phyloP scores from a whole-genome alignment of 2,113 vertebrate genomes.

The Nothobranchius kuhntae region DNA sequence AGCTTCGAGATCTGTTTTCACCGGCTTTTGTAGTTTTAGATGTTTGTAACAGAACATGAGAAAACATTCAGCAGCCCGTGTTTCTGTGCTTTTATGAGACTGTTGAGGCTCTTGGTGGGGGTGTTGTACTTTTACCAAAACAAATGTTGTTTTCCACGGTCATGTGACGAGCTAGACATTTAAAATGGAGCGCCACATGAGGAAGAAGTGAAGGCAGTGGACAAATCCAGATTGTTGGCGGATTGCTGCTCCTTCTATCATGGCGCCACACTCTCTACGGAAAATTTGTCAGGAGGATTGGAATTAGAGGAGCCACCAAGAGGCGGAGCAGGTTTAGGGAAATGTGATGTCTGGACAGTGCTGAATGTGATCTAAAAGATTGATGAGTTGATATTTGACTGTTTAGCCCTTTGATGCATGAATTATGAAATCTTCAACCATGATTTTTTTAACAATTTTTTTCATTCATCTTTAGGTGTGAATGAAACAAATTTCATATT shows the following conservation, averaged over 20 bases:
- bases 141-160: slow-evolving; percentile 64
- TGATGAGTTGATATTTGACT: slow-evolving; percentile 64
- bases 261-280: slow-evolving; percentile 54
- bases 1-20: slow-evolving; percentile 9
- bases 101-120: background rate
- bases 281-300: slow-evolving; percentile 59
- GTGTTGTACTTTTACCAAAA: slow-evolving; percentile 43
- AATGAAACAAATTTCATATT: too few species aligned
- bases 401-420: too few species aligned
- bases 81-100: slow-evolving; percentile 17
- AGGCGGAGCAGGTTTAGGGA: slow-evolving; percentile 49
- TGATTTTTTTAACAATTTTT: too few species aligned
- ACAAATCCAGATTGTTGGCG: slow-evolving; percentile 53
- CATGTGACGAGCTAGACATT: slow-evolving; percentile 53
- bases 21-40: background rate
- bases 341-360: slow-evolving; percentile 45
- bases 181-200: slow-evolving; percentile 51
- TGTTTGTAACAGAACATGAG: background rate
- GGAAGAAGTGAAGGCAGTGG: slow-evolving; percentile 46
- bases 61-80: background rate
- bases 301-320: slow-evolving; percentile 57
- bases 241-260: slow-evolving; percentile 66
- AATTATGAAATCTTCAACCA: too few species aligned
- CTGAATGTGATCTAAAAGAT: slow-evolving; percentile 58
- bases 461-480: too few species aligned